A percentile compares a stretch with the other conserved stretches of the same genome.
These are phyloP conservation scores for Notocelia uddmanniana DNA, from an alignment of 2,888 invertebrate genomes.

Conservation along the genomic window DNA sequence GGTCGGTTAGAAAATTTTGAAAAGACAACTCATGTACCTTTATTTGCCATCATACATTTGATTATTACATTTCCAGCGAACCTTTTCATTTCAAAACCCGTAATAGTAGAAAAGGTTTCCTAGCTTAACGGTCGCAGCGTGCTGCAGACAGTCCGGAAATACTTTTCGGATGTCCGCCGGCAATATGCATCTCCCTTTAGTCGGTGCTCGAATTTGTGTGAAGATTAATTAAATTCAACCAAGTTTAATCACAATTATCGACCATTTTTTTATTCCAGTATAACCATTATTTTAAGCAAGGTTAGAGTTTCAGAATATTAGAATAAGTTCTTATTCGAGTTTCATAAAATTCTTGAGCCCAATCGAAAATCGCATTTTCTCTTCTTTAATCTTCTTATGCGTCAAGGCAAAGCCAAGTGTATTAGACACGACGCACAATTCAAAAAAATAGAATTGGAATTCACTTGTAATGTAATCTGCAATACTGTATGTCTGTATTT, in stretches of 20 bases:
- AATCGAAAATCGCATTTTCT: too few species aligned
- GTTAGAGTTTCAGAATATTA: too few species aligned
- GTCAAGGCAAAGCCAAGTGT: too few species aligned
- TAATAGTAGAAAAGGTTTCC: conserved; percentile 50
- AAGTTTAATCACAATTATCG: neutral
- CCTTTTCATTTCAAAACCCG: conserved; percentile 40
- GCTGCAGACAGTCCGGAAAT: conserved; percentile 68
- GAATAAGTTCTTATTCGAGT: too few species aligned
- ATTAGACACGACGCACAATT: too few species aligned
- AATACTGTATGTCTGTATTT: too few species aligned
- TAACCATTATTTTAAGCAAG: neutral
- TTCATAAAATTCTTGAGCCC: too few species aligned
- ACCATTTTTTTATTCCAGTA: neutral
- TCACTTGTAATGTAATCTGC: too few species aligned
- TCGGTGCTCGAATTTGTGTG: conserved; percentile 29
- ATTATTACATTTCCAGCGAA: conserved; percentile 9
- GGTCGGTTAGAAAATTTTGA: too few species aligned
- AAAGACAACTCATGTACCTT: neutral
- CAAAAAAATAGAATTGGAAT: too few species aligned
- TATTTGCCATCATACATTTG: neutral
- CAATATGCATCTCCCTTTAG: conserved; percentile 50
- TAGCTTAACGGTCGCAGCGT: conserved; percentile 54
- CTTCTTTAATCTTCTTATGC: too few species aligned
- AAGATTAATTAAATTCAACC: conserved; percentile 22
- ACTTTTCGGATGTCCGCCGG: conserved; percentile 75